Evolutionary conservation across 2,797 vertebrate species (phyloP), one percentile per base, ranked within the genome.

Genomic region (Falco novaeseelandiae): DNA sequence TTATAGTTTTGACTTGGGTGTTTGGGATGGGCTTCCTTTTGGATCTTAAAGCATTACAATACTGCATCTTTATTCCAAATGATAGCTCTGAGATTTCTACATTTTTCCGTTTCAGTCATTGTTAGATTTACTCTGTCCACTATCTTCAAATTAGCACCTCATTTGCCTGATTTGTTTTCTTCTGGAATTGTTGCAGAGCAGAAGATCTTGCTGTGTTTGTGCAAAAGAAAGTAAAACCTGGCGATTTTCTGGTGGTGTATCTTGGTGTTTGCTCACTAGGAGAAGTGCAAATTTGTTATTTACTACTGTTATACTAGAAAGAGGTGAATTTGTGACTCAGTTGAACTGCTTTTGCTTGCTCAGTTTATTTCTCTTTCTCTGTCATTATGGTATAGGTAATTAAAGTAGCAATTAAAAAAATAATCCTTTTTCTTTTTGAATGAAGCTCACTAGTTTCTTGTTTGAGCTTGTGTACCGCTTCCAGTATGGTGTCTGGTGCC

Each of bases 401-500:
- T 72, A 82, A 78, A 69, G 20, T 84, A 25, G 63, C 18, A 44
- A 44, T 44, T 44, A 18, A 44, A 44, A 44, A 44, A 44, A 44
- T 18, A 44, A 8, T 71, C 54, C 10, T 40, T 48, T 12, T 29
- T 32, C 46, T 55, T 63, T 23, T 8, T 23, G 2, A 67, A 44
- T 69, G 16, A 65, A 23, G 7, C 84, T 76, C 69, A 19, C 15
- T 81, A 4, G 10, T 85, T 89, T 87, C 55, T 30, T 2, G 6
- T 44, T 84, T 74, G 29, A 26, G 27, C 4, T 65, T 69, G 17
- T 8, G 3, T 74, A 14, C 10, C 6, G 3, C 13, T 82, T 69
- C 8, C 0, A 63, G 7, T 49, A 13, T 1, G 0, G 32, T 40
- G 8, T 66, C 52, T 59, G 9, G 5, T 92, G 63, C n/a, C 20